Conservation (phyloP, 2,797 vertebrate species). For the Eulemur albifrons region DNA sequence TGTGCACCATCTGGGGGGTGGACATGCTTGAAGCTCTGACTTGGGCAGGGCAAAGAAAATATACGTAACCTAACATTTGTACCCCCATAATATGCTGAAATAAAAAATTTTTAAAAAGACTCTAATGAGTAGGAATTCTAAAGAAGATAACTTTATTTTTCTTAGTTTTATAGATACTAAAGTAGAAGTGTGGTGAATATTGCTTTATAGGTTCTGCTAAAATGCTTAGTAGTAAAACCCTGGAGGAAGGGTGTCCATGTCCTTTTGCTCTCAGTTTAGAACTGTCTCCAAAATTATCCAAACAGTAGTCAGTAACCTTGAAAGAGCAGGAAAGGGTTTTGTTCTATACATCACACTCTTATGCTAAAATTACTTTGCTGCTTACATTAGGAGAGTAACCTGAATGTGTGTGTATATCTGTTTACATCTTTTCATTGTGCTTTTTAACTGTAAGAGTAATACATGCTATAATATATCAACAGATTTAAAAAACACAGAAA, state of each 20-base stretch:
- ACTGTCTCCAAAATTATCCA: background rate
- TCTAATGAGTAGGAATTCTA: background rate
- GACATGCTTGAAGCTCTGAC: no score
- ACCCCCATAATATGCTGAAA: no score
- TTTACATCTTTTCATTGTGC: background rate
- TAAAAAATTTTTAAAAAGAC: background rate
- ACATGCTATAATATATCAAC: background rate
- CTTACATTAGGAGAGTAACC: background rate
- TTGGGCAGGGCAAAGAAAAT: no score
- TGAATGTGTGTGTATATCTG: background rate
- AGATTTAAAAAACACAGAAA: background rate
- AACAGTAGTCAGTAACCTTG: background rate
- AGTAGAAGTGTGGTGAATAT: background rate
- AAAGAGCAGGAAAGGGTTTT: background rate
- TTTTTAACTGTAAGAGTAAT: background rate
- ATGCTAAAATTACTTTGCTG: background rate
- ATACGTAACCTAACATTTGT: no score
- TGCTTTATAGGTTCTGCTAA: background rate
- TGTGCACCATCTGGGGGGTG: no score
- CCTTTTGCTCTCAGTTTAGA: background rate
- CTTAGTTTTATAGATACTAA: background rate
- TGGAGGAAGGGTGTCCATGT: background rate
- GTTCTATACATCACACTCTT: background rate
- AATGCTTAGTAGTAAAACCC: background rate
- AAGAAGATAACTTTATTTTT: background rate